Base-by-base conservation (phyloP, 2,113 vertebrate genomes). In the Colius striatus region DNA sequence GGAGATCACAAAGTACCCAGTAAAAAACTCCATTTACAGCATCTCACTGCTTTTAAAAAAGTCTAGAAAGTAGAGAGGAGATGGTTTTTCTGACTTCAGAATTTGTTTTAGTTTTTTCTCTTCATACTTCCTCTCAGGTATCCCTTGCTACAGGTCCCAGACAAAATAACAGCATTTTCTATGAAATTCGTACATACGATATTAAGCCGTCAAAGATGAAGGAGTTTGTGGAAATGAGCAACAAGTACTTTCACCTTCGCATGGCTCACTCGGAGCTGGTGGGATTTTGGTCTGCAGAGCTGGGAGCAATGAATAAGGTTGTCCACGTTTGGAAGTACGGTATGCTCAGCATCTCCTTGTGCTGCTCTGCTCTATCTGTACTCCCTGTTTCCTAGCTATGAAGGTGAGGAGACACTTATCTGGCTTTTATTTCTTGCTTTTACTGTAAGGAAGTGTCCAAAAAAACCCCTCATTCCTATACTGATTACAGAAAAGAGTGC, bases 261-360 rank as follows among this genome's bases (percentile, higher is more conserved):
- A 98, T 98, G 4, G 98, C 98, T 63, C 98, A 99, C 91, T 99
- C 99, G 0, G 97, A 99, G 95, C 95, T 99, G 94, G 53, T 99
- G 89, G 99, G 99, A 47, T 98, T 98, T 82, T 99, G 99, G 99
- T 98, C 92, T 20, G 94, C 98, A 1, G 99, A 99, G 96, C 98
- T 99, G 36, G 98, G 98, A 74, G 87, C 90, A 0, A 94, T 99
- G 84, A 99, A 99, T 97, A 98, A 98, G 90, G 98, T 98, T 32
- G 95, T 99, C 84, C 99, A 99, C 89, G 95, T 99, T 84, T 99
- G 99, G 99, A 99, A 99, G 90, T 99, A 98, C 10, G 98, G 98
- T 98, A 98, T 2, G 98, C n/a, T 47, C 53, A 27, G 74, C 77
- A 38, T 26, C 34, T 41, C 45, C 66, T 47, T 22, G 5, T 0